These are phyloP conservation scores for Drosophila fuyamai DNA, from an alignment of 1,140 invertebrate genomes.

Conservation along the genomic window DNA sequence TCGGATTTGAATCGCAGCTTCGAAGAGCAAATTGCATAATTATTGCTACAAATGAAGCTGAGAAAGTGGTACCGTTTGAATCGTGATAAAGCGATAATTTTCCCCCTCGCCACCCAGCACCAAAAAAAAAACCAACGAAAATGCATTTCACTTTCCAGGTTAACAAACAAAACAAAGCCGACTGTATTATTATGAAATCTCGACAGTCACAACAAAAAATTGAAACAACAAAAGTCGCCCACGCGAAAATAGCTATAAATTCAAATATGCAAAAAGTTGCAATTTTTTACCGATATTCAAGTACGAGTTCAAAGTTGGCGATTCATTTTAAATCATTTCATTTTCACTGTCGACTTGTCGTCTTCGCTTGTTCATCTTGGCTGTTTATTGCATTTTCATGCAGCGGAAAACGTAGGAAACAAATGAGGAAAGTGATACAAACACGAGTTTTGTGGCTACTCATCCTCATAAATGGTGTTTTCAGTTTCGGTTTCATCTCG, in stretches of 20 bases:
- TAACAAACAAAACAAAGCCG: slow-evolving; percentile 66
- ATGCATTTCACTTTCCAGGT: slow-evolving; percentile 79
- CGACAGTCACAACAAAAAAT: slow-evolving; percentile 2
- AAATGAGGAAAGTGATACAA: slow-evolving; percentile 43
- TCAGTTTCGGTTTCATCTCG: slow-evolving; percentile 39
- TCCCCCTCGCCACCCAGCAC: slow-evolving; percentile 26
- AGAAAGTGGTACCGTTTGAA: slow-evolving; percentile 82
- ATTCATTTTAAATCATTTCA: slow-evolving; percentile 68
- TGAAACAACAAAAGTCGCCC: slow-evolving; percentile 48
- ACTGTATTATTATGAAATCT: slow-evolving; percentile 63
- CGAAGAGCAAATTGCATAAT: slow-evolving; percentile 79
- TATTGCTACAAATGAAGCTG: slow-evolving; percentile 81
- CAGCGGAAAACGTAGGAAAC: slow-evolving; percentile 27
- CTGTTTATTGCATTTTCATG: slow-evolving; percentile 57
- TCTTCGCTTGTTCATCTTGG: slow-evolving; percentile 6
- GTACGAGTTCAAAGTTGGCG: slow-evolving; percentile 72
- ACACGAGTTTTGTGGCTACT: slow-evolving; percentile 46
- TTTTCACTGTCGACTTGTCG: slow-evolving; percentile 47
- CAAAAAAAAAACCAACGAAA: slow-evolving; percentile 34
- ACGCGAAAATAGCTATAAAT: slow-evolving; percentile 62
- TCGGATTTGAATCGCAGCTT: slow-evolving; percentile 34
- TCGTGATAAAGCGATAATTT: slow-evolving; percentile 83
- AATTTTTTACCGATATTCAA: slow-evolving; percentile 39
- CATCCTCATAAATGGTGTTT: slow-evolving; percentile 38
- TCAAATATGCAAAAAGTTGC: slow-evolving; percentile 25